Evolutionary conservation across 2,888 invertebrate species (phyloP), one percentile per base, ranked within the genome.

Genomic region (Charanyca ferruginea): DNA sequence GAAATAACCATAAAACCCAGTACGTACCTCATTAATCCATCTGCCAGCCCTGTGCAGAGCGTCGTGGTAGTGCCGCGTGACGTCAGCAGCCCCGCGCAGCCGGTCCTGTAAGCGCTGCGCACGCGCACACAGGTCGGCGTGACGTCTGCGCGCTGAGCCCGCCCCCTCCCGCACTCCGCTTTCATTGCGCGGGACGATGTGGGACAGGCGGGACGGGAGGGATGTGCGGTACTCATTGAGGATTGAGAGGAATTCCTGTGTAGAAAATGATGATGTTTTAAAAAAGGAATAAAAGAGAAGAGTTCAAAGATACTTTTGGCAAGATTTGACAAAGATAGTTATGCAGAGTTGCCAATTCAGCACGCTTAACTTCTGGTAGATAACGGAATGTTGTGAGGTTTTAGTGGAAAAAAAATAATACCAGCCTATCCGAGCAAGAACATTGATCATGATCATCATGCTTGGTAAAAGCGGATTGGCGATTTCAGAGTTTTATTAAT

Each of bases 141-240:
- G 98, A 44, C 97, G 97, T 0, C 97, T 96, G 0, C 98, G 97
- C 0, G 98, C 98, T 23, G 97, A 94, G 2, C 97, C 97, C 0
- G 98, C 98, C 86, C 97, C 97, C 85, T 96, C 98, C 47, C 98
- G 97, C 53, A 98, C 97, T 2, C 97, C 97, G 81, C 97, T 97
- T 47, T 97, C 97, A 0, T 96, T 94, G 0, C 96, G 89, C 0
- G 97, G 97, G 80, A 97, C 96, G 60, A 98, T 96, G 91, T 98
- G 98, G 0, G 98, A 97, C 69, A 98, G 93, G 0, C 98, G 97
- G 32, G 98, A 97, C 2, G 98, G 98, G 22, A 98, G 92, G 20
- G 97, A 96, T 0, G 98, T 98, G 77, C 98, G 97, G 96, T 98
- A 98, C 78, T 98, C 98, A 94, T 99, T 99, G 41, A 99, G 96